Evolutionary conservation across 2,113 vertebrate species (phyloP).

Genomic region (Numenius arquata): DNA sequence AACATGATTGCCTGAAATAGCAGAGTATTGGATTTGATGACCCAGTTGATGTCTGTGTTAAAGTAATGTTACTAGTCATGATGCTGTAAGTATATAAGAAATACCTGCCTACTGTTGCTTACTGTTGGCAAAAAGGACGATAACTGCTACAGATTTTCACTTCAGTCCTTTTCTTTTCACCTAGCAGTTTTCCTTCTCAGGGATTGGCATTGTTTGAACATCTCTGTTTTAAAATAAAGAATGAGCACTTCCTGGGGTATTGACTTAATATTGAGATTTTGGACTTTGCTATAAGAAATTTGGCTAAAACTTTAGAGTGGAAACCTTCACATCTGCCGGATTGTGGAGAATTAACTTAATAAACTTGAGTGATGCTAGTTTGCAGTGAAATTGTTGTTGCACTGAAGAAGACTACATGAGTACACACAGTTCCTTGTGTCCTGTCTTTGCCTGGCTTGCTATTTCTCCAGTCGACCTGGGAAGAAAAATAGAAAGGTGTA

Average conservation of each 20-base stretch:
- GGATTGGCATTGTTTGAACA: neutral
- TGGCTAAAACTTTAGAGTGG: neutral
- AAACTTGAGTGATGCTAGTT: neutral
- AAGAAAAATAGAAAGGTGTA: neutral
- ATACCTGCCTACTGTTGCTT: neutral
- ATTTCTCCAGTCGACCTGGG: neutral
- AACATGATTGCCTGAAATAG: neutral
- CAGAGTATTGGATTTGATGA: neutral
- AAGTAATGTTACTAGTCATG: neutral
- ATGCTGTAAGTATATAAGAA: neutral
- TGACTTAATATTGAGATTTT: neutral
- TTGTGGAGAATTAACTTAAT: neutral
- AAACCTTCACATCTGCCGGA: neutral
- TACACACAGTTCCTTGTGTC: neutral
- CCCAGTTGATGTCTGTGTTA: neutral
- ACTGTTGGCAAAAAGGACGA: neutral
- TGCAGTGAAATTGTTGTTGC: neutral
- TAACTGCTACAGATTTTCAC: neutral
- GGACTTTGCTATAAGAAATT: neutral
- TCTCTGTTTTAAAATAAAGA: neutral
- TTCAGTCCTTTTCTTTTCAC: neutral
- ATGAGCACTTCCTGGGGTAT: neutral
- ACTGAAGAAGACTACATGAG: neutral
- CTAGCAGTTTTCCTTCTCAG: neutral
- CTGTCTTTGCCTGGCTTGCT: neutral